These are phyloP conservation scores for Mionectes olivaceus DNA, from an alignment of 2,797 vertebrate genomes.

Conservation along the genomic window DNA sequence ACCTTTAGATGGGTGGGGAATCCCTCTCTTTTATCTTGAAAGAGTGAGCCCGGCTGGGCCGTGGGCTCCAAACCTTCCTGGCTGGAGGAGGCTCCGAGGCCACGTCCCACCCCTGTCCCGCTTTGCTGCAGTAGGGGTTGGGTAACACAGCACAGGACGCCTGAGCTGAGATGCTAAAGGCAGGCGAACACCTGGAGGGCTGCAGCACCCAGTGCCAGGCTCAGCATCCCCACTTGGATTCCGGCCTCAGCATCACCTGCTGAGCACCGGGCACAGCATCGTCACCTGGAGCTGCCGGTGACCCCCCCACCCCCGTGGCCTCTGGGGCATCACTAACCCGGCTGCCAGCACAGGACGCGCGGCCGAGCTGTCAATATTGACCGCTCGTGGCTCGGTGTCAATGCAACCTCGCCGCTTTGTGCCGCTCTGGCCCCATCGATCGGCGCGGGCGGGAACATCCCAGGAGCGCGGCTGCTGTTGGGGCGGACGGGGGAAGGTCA, in stretches of 20 bases:
- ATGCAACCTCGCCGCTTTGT: background rate
- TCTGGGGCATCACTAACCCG: background rate
- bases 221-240: background rate
- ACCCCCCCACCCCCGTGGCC: background rate
- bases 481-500: slow-evolving; percentile 35
- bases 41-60: fast-evolving
- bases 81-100: fast-evolving
- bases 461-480: fast-evolving
- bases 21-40: background rate
- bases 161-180: fast-evolving
- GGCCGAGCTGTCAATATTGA: background rate
- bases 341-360: background rate
- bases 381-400: background rate
- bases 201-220: background rate
- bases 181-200: fast-evolving
- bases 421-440: slow-evolving; percentile 31
- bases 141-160: fast-evolving
- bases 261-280: background rate
- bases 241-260: background rate
- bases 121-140: fast-evolving
- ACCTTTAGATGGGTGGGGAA: background rate
- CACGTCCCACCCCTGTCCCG: background rate
- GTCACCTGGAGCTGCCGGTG: fast-evolving
- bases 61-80: background rate
- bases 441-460: background rate